Evolutionary conservation across 1,140 invertebrate genomes (phyloP).

Genomic region (Hormaphis cornu): DNA sequence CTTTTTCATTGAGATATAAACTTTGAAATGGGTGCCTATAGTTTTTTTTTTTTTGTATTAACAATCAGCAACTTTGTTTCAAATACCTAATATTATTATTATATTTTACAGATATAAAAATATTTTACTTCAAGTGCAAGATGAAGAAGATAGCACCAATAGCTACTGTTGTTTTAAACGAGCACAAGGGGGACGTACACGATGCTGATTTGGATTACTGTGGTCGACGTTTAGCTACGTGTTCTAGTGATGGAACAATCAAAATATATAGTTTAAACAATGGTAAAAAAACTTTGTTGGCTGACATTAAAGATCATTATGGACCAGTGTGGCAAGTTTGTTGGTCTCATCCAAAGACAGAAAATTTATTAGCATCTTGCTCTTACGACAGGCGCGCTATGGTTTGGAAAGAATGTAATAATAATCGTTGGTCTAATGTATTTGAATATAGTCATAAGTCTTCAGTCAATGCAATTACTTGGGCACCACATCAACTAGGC

Average conservation of each 20-base stretch:
- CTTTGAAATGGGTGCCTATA: too few species aligned
- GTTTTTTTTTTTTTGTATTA: too few species aligned
- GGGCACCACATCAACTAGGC: constrained; percentile 92
- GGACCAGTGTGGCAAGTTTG: constrained; percentile 97
- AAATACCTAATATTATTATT: too few species aligned
- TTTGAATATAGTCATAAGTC: constrained; percentile 94
- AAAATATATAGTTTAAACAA: constrained; percentile 94
- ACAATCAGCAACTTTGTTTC: too few species aligned
- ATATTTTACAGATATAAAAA: background rate
- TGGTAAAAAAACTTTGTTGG: constrained; percentile 69
- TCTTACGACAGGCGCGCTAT: constrained; percentile 94
- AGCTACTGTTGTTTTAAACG: constrained; percentile 88
- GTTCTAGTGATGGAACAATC: constrained; percentile 92
- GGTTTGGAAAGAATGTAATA: constrained; percentile 88
- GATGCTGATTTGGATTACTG: constrained; percentile 99
- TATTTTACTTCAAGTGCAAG: background rate
- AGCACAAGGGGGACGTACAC: constrained; percentile 98
- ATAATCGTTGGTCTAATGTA: constrained; percentile 89
- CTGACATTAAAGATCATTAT: constrained; percentile 89
- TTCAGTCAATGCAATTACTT: constrained; percentile 93
- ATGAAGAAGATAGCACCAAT: constrained; percentile 71
- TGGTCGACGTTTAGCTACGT: constrained; percentile 89
- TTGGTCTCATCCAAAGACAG: constrained; percentile 96
- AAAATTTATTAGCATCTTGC: constrained; percentile 87
- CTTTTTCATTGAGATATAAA: too few species aligned